These are phyloP conservation scores for Thermophis baileyi DNA, from an alignment of 2,113 vertebrate genomes.

Conservation along the genomic window DNA sequence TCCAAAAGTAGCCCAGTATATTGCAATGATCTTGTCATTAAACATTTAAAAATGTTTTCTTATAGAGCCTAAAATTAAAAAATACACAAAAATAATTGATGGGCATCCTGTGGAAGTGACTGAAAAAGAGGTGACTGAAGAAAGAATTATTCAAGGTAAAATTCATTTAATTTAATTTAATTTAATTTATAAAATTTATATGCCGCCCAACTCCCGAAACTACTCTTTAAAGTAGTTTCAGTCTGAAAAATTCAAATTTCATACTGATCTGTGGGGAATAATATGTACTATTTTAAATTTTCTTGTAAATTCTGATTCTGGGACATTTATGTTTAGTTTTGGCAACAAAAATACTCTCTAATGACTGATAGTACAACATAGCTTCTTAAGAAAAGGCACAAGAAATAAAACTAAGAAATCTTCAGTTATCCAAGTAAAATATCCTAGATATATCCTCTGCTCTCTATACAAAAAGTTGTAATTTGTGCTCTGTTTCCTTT, in stretches of 20 bases:
- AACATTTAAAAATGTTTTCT: constrained; percentile 45
- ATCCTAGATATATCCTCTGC: neutral
- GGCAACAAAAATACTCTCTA: neutral
- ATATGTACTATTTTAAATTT: neutral
- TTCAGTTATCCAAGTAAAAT: neutral
- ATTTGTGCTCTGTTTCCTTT: neutral
- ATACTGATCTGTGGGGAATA: neutral
- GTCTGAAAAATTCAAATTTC: neutral
- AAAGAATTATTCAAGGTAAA: constrained; percentile 76
- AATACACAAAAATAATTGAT: constrained; percentile 75
- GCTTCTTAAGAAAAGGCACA: neutral
- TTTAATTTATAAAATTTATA: no score
- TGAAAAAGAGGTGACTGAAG: constrained; percentile 74
- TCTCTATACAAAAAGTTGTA: neutral
- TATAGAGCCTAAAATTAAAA: constrained; percentile 76
- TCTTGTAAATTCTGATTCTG: neutral
- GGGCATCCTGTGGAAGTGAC: constrained; percentile 75
- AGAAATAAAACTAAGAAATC: neutral
- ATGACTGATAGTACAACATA: neutral
- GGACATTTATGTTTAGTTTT: neutral
- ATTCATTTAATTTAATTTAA: no score
- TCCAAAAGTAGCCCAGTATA: neutral
- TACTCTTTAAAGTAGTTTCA: neutral
- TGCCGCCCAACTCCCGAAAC: no score
- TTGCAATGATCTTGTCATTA: constrained; percentile 20